A percentile compares a stretch with the other conserved stretches of the same genome.
Conservation (phyloP, 1,140 invertebrate genomes). For the Aphelenchoides avenae region DNA sequence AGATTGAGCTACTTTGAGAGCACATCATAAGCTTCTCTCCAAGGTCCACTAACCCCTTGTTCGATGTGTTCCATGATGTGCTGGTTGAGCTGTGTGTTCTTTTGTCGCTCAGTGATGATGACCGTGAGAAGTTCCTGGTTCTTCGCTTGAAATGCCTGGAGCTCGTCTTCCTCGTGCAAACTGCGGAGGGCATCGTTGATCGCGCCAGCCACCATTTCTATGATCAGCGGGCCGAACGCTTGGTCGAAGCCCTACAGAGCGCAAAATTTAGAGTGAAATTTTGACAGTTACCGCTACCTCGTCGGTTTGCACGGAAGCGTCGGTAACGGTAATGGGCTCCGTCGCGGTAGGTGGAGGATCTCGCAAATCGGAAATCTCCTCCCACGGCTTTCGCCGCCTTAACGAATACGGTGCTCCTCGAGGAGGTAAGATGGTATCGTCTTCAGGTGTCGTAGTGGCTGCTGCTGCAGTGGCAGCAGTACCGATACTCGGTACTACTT, state of each 20-base stretch:
- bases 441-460: too few relatives aligned
- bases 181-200: conserved; percentile 20
- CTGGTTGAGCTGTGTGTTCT: conserved; percentile 14
- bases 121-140: conserved; percentile 11
- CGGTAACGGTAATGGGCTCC: background rate
- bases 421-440: too few relatives aligned
- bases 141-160: conserved; percentile 18
- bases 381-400: too few relatives aligned
- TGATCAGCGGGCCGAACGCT: conserved; percentile 23
- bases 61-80: conserved; percentile 16
- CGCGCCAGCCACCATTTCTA: conserved; percentile 27
- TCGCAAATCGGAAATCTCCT: background rate
- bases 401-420: too few relatives aligned
- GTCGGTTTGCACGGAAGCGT: background rate
- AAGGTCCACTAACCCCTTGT: too few relatives aligned
- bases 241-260: conserved; percentile 18
- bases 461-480: too few relatives aligned
- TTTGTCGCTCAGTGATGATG: conserved; percentile 20
- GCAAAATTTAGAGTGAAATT: background rate
- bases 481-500: too few relatives aligned
- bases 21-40: too few relatives aligned
- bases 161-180: conserved; percentile 25
- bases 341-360: background rate
- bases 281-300: background rate
- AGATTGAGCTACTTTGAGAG: too few relatives aligned